These are phyloP conservation scores for Alosa sapidissima DNA, from an alignment of 2,797 vertebrate genomes.

Conservation along the genomic window DNA sequence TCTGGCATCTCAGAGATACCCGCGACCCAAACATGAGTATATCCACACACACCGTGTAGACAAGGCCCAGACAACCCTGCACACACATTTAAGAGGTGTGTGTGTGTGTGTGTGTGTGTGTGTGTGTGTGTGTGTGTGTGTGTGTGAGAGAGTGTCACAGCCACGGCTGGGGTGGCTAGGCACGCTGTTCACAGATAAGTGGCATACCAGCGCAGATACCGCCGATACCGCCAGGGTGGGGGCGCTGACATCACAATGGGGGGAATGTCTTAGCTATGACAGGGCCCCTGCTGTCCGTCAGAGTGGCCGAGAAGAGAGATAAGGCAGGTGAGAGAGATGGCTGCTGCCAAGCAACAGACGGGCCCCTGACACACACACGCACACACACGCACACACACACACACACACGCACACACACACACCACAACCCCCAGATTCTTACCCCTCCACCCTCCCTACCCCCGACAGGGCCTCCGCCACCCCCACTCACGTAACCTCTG, in stretches of 20 bases:
- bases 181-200: slow-evolving; percentile 21
- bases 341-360: slow-evolving; percentile 20
- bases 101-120: too few species aligned
- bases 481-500: slow-evolving; percentile 20
- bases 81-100: too few species aligned
- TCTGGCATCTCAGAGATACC: neutral
- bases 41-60: too few species aligned
- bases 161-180: neutral
- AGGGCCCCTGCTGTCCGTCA: slow-evolving; percentile 18
- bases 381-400: neutral
- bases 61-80: too few species aligned
- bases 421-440: neutral
- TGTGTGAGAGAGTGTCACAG: too few species aligned
- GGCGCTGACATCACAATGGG: slow-evolving; percentile 26
- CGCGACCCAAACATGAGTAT: neutral
- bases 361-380: neutral
- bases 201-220: neutral
- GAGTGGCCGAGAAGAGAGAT: slow-evolving; percentile 5
- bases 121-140: too few species aligned
- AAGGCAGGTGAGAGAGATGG: slow-evolving; percentile 36
- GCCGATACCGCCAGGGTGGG: neutral
- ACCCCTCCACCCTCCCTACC: neutral
- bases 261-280: slow-evolving; percentile 20
- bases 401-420: neutral
- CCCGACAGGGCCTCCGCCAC: neutral